Conservation (phyloP, 1,140 invertebrate genomes). For the Diachasmimorpha longicaudata region DNA sequence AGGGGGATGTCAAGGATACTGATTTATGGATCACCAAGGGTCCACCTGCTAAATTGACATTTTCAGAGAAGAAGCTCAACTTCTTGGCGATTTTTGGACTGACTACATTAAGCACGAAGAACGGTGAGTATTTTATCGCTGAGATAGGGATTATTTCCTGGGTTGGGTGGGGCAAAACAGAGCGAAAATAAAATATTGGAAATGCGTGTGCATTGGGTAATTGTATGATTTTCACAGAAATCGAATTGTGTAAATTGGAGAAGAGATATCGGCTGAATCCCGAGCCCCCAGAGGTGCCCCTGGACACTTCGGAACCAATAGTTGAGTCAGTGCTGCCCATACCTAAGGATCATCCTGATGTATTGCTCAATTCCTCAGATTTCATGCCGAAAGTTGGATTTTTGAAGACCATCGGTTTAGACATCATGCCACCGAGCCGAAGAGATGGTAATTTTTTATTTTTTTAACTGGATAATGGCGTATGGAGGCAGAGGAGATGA, state of each 20-base stretch:
- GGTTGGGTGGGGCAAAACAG: too few relatives aligned
- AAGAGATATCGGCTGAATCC: conserved; percentile 53
- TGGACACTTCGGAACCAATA: conserved; percentile 37
- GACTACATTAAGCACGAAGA: conserved; percentile 56
- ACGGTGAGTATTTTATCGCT: conserved; percentile 46
- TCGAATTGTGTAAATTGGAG: conserved; percentile 34
- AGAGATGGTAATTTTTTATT: conserved; percentile 48
- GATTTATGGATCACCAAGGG: conserved; percentile 62
- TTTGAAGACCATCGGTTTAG: conserved; percentile 54
- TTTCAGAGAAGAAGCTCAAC: conserved; percentile 55
- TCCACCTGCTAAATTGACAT: conserved; percentile 58
- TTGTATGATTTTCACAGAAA: conserved; percentile 18
- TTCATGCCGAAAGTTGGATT: conserved; percentile 58
- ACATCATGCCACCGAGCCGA: conserved; percentile 55
- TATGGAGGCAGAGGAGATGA: too few relatives aligned
- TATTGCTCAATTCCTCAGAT: conserved; percentile 52
- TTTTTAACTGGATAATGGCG: too few relatives aligned
- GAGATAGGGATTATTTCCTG: conserved; percentile 8
- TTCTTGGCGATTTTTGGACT: conserved; percentile 62
- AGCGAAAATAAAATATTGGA: too few relatives aligned
- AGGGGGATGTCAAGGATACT: conserved; percentile 48
- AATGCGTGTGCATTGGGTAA: neutral
- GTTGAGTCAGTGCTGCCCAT: conserved; percentile 54
- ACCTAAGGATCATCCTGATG: conserved; percentile 56
- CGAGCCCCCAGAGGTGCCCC: conserved; percentile 49